Percentiles rank a stretch among this genome's conserved stretches.
These are phyloP conservation scores for Sebastes schlegelii DNA, from an alignment of 2,113 vertebrate species.

Conservation along the genomic window DNA sequence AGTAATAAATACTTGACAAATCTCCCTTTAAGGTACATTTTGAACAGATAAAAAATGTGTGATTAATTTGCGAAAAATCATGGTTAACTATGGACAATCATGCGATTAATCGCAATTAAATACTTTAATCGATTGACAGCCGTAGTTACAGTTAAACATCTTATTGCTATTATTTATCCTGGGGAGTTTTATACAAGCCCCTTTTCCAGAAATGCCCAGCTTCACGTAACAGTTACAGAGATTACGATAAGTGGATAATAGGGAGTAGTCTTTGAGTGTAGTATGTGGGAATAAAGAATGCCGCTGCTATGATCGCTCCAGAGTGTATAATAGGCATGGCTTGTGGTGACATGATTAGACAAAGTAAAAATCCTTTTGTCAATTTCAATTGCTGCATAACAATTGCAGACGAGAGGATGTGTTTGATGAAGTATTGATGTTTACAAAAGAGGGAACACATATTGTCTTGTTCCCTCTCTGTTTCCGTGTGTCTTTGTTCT, in stretches of 20 bases:
- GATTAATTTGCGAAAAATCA: too few relatives aligned
- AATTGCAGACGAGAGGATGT: not conserved
- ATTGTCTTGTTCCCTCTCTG: not conserved
- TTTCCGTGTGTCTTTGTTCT: not conserved
- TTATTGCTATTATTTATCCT: not conserved
- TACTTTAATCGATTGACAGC: too few relatives aligned
- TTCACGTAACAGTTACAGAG: not conserved
- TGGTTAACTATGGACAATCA: too few relatives aligned
- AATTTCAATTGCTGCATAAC: slow-evolving; percentile 10
- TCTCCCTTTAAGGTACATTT: too few relatives aligned
- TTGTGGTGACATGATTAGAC: not conserved
- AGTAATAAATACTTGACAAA: too few relatives aligned
- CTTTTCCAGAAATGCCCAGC: not conserved
- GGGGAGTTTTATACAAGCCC: not conserved
- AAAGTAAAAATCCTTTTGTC: not conserved
- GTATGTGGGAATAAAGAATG: not conserved
- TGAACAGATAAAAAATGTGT: too few relatives aligned
- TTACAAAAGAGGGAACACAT: not conserved
- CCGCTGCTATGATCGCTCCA: not conserved
- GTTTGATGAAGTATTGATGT: slow-evolving; percentile 16
- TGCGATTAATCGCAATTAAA: too few relatives aligned
- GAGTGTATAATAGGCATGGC: not conserved
- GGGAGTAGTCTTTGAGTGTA: not conserved
- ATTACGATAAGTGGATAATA: not conserved
- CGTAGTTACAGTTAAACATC: not conserved